Evolutionary conservation across 2,888 invertebrate genomes (phyloP).

Genomic region (Ariolimax columbianus): DNA sequence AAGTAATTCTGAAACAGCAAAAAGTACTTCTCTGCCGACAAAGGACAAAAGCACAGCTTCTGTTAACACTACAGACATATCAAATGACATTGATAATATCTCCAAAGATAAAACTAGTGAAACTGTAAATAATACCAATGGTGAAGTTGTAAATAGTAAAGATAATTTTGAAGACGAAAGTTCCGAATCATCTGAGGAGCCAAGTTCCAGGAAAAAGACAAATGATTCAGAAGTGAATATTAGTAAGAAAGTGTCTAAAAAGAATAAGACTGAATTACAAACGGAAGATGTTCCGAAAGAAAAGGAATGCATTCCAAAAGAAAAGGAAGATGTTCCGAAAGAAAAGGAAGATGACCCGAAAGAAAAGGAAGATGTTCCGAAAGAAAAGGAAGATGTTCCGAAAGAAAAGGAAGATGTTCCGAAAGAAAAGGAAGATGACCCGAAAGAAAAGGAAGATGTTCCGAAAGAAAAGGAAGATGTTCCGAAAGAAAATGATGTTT

Average conservation of each 20-base stretch:
- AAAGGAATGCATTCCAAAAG: too few relatives aligned
- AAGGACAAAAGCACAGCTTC: background rate
- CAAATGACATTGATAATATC: background rate
- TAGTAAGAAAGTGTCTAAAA: background rate
- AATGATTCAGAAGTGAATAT: background rate
- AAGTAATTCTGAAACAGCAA: conserved; percentile 5
- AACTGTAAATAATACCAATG: background rate
- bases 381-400: too few relatives aligned
- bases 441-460: too few relatives aligned
- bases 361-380: too few relatives aligned
- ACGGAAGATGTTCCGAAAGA: too few relatives aligned
- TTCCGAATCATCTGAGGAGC: background rate
- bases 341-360: too few relatives aligned
- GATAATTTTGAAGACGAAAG: background rate
- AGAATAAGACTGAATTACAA: background rate
- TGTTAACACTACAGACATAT: background rate
- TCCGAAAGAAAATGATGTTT: too few relatives aligned
- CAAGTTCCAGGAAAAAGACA: background rate
- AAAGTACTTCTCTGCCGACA: background rate
- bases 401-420: too few relatives aligned
- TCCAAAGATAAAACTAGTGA: background rate
- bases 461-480: too few relatives aligned
- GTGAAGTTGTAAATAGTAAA: background rate
- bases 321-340: too few relatives aligned
- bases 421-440: too few relatives aligned